Conservation (phyloP, 2,113 vertebrate genomes). For the Columba janthina region DNA sequence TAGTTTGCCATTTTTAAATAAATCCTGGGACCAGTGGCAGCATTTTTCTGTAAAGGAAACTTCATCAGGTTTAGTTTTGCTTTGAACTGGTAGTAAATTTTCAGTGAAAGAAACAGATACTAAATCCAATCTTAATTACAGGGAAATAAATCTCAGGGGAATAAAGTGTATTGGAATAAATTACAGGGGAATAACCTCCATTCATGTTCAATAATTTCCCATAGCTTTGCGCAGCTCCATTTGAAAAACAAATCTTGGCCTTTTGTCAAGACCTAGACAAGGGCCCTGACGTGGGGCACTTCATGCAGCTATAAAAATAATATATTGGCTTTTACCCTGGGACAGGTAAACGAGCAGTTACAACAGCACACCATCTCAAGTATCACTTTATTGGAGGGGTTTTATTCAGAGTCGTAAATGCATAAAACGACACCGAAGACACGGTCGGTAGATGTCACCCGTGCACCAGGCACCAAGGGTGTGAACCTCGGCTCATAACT, state of each 20-base stretch:
- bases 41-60: not conserved
- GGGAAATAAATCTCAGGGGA: not conserved
- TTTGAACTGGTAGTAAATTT: not conserved
- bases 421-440: not conserved
- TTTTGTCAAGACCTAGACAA: not conserved
- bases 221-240: not conserved
- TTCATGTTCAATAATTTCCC: not conserved
- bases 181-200: not conserved
- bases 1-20: not conserved
- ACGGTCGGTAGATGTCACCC: conserved; percentile 22
- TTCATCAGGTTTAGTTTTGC: not conserved
- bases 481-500: rapidly evolving
- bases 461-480: not conserved
- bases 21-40: not conserved
- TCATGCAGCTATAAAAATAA: not conserved
- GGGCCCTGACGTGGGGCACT: not conserved
- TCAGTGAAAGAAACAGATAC: not conserved
- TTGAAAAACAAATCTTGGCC: not conserved
- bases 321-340: not conserved
- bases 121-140: not conserved
- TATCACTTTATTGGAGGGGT: rapidly evolving
- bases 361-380: not conserved
- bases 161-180: not conserved
- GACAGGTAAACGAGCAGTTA: not conserved
- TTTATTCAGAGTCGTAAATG: not conserved